Conservation (phyloP, 2,888 invertebrate genomes). For the Trissoscelio sp. region DNA sequence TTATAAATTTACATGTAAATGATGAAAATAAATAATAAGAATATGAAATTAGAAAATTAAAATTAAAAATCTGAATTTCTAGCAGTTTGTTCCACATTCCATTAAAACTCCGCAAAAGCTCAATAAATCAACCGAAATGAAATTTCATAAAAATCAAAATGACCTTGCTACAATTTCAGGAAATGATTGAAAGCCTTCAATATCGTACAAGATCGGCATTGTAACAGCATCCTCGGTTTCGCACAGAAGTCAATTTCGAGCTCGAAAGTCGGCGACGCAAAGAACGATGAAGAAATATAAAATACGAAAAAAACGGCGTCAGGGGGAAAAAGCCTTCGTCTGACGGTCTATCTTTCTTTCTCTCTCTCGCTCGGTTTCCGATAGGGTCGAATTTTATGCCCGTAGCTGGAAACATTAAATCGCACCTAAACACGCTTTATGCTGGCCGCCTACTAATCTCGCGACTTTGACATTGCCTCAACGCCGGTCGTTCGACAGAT, state of each 20-base stretch:
- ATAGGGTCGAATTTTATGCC: conserved; percentile 80
- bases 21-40: too few species aligned
- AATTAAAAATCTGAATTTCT: too few species aligned
- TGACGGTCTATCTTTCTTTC: conserved; percentile 33
- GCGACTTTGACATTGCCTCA: too few species aligned
- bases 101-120: too few species aligned
- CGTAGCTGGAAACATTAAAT: conserved; percentile 83
- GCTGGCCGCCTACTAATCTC: too few species aligned
- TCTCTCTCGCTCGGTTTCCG: conserved; percentile 65
- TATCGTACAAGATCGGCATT: conserved; percentile 30
- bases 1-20: too few species aligned
- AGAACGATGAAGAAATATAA: conserved; percentile 69
- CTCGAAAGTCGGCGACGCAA: conserved; percentile 44
- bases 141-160: not conserved
- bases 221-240: conserved; percentile 29
- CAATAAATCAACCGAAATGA: not conserved
- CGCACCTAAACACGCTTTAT: too few species aligned
- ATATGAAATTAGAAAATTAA: too few species aligned
- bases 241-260: conserved; percentile 46
- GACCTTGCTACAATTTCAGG: conserved; percentile 41
- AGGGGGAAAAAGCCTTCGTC: conserved; percentile 44
- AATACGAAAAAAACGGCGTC: conserved; percentile 52
- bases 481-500: too few species aligned
- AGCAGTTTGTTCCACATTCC: too few species aligned
- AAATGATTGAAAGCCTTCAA: conserved; percentile 29